Percentiles rank a stretch among this genome's conserved stretches.
Conservation (phyloP, 1,140 invertebrate species). For the Drosophila orena region DNA sequence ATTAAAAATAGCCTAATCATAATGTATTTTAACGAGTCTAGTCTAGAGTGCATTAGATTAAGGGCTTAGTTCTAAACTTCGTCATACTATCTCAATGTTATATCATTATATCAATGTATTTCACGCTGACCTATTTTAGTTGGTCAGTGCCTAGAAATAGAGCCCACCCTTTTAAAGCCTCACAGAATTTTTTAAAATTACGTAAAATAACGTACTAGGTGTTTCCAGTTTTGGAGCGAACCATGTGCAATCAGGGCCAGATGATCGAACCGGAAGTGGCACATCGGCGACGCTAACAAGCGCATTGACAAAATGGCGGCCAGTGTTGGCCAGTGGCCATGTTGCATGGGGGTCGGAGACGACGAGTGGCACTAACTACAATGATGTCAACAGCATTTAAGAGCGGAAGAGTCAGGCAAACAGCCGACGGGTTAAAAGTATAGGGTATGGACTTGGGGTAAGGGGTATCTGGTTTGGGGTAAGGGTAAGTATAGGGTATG, state of each 20-base stretch:
- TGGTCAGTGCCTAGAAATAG: too few relatives aligned
- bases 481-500: neutral
- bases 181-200: too few relatives aligned
- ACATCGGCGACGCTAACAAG: slow-evolving; percentile 52
- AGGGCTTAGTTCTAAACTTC: too few relatives aligned
- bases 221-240: neutral
- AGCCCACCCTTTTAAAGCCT: too few relatives aligned
- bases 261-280: slow-evolving; percentile 34
- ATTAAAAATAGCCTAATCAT: too few relatives aligned
- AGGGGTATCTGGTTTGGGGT: neutral
- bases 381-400: slow-evolving; percentile 70
- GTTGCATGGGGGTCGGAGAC: slow-evolving; percentile 31
- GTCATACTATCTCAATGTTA: too few relatives aligned
- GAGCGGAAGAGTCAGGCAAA: slow-evolving; percentile 46
- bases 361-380: slow-evolving; percentile 39
- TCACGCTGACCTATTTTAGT: too few relatives aligned
- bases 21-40: too few relatives aligned
- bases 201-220: neutral
- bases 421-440: slow-evolving; percentile 21
- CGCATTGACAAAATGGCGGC: slow-evolving; percentile 57
- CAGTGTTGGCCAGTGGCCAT: slow-evolving; percentile 35
- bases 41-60: too few relatives aligned
- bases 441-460: neutral
- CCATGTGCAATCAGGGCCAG: slow-evolving; percentile 24
- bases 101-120: too few relatives aligned